Evolutionary conservation across 2,113 vertebrate species (phyloP), one percentile per base, ranked within the genome.

Genomic region (Aptenodytes forsteri): DNA sequence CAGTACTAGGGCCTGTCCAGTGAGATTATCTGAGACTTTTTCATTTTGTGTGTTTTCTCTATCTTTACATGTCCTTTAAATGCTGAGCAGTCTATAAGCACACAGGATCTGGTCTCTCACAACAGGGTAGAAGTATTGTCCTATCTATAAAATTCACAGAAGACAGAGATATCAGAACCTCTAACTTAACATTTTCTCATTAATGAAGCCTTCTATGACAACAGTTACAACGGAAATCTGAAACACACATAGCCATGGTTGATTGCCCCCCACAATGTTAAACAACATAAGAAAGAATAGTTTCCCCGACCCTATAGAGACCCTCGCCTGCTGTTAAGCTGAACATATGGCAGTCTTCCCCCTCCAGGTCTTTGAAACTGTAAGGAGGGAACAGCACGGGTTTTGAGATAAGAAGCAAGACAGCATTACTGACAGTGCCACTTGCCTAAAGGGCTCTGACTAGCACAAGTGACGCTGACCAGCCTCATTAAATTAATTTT

Each of bases 401-500:
- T 49, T 91, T 76, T 23, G 49, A 88, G 66, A 52, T 19, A 71
- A 76, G 80, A 16, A 65, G 42, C 52, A 71, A 40, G 61, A 25
- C 36, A 89, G 40, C 70, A 29, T 36, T 79, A 71, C 56, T 55
- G 83, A 65, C 71, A 66, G 87, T 23, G 55, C 47, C 56, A 56
- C 79, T 77, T 80, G 71, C 85, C 79, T 80, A 30, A 65, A 76
- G 75, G 62, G 62, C 27, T 95, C 70, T 13, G 22, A 76, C 72
- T 42, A 52, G 18, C 50, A 36, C 18, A 47, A 80, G 52, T 22
- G 27, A 93, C 70, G 54, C 36, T 34, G 61, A 20, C 19, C 22
- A 15, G 58, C 50, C 58, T 29, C 29, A 13, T 32, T 80, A 69
- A 90, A 58, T 95, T 66, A 50, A 90, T 88, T 90, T 90, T 67